Conservation (phyloP, 2,113 vertebrate genomes). For the Leptosomus discolor region DNA sequence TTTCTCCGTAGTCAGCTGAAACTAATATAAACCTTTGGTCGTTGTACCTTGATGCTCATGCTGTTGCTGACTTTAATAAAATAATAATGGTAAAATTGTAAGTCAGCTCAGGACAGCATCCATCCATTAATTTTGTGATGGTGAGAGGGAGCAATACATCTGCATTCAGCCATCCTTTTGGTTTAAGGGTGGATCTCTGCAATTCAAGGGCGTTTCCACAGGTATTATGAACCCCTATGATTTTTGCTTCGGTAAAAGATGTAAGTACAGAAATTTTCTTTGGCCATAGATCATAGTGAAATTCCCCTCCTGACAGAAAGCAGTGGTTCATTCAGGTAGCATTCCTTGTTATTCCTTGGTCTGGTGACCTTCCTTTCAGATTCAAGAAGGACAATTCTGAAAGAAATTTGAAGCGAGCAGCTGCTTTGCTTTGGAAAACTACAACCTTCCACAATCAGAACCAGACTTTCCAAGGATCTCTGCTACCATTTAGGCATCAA, state of each 20-base stretch:
- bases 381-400: background rate
- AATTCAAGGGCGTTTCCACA: background rate
- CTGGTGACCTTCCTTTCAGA: background rate
- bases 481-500: background rate
- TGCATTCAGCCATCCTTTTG: background rate
- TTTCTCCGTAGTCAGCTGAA: background rate
- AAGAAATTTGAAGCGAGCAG: background rate
- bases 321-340: background rate
- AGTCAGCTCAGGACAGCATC: background rate
- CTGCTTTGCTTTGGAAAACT: background rate
- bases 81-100: background rate
- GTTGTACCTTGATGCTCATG: background rate
- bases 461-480: background rate
- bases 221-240: background rate
- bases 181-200: background rate
- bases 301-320: background rate
- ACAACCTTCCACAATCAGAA: background rate
- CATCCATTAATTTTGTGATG: background rate
- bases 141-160: background rate
- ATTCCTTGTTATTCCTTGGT: background rate
- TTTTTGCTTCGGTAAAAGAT: background rate
- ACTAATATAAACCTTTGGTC: background rate
- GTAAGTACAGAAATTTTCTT: background rate
- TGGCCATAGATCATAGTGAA: background rate
- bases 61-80: background rate